Evolutionary conservation across 2,888 invertebrate genomes (phyloP), one percentile per base, ranked within the genome.

Genomic region (Ophion slaviceki): DNA sequence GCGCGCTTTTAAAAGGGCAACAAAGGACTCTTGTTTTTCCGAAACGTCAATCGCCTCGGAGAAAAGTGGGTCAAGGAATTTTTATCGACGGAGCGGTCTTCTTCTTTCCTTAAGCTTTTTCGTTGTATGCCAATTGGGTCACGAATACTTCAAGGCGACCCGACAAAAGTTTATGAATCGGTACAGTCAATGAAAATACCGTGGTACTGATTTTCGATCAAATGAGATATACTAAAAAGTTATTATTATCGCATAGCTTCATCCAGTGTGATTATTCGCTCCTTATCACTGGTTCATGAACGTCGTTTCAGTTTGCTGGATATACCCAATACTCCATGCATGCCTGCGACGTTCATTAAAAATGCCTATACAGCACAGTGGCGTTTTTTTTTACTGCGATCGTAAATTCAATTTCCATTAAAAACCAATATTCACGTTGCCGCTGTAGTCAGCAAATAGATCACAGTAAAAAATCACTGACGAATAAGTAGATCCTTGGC

Each of bases 361-460:
- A 67, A 72, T 68, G 20, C 59, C 3, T 36, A 59, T 61, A 67
- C 64, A 72, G 36, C 59, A 11, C 14, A 53, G 5, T 71, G 11
- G 14, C 28, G 10, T 59, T 61, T 71, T 64, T 64, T 14, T 71
- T 32, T 32, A 32, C 3, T 47, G 66, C 47, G 53, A 59, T 70
- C 57, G 75, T 75, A 70, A 79, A 61, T 68, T 45, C 24, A 62
- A 57, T 74, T 75, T 70, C n/a, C 70, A 75, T 79, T 17, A 80
- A 71, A 32, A 66, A 76, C 66, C 62, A 59, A 80, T 70, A 53
- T 70, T 24, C 70, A 17, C 75, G 68, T 70, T 76, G 17, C 28
- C 64, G 64, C 70, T n/a, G 84, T 14, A 62, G 32, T 28, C n/a
- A 57, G 57, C 20, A 74, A 24, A 17, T 28, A 36, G 32, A 62